Evolutionary conservation across 2,113 vertebrate species (phyloP).

Genomic region (Mus pahari): DNA sequence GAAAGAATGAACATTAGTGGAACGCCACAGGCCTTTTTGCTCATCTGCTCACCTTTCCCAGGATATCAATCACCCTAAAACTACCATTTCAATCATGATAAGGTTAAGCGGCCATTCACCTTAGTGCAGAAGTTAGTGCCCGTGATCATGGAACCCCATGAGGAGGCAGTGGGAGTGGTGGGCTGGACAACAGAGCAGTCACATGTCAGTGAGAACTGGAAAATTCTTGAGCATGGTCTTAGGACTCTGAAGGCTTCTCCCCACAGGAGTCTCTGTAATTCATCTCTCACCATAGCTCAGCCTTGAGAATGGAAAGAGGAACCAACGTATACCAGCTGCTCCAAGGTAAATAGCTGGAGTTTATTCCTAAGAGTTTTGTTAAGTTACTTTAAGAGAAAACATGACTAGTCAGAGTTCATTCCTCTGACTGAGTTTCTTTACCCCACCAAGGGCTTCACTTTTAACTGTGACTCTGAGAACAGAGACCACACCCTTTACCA

Average conservation of each 20-base stretch:
- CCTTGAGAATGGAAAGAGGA: constrained; percentile 16
- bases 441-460: constrained; percentile 1
- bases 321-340: not conserved
- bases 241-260: constrained; percentile 26
- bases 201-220: constrained; percentile 39
- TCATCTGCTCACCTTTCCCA: constrained; percentile 70
- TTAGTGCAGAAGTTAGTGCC: constrained; percentile 58
- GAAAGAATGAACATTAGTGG: constrained; percentile 77
- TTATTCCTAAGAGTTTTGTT: constrained; percentile 20
- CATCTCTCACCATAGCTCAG: not conserved
- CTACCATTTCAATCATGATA: constrained; percentile 61
- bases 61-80: constrained; percentile 63
- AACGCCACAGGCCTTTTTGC: constrained; percentile 62
- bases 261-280: constrained; percentile 3
- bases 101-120: constrained; percentile 26
- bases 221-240: constrained; percentile 20
- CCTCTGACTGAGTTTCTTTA: constrained; percentile 49
- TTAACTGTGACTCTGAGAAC: constrained; percentile 32
- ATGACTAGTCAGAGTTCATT: constrained; percentile 40
- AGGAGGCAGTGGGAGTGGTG: constrained; percentile 67
- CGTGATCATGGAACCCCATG: constrained; percentile 74
- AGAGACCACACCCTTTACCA: constrained; percentile 30
- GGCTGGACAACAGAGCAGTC: not conserved
- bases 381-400: constrained; percentile 29
- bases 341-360: constrained; percentile 10